Conservation (phyloP, 2,888 invertebrate genomes). For the Lymantria monacha region DNA sequence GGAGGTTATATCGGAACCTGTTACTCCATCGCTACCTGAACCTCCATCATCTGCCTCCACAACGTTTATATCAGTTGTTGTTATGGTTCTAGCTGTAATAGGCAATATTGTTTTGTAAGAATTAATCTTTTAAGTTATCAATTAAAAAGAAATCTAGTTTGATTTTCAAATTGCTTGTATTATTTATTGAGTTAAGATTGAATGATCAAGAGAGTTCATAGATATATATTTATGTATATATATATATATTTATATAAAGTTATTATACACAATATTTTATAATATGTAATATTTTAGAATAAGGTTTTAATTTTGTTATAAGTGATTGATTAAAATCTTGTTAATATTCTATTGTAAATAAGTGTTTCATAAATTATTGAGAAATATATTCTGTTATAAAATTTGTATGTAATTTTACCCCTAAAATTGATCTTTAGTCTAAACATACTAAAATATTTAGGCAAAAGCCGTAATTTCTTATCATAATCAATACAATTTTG, state of each 20-base stretch:
- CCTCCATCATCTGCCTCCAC: constrained; percentile 48
- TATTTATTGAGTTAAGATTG: not conserved
- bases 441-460: no score
- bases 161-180: not conserved
- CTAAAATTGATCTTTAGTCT: no score
- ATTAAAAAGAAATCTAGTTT: not conserved
- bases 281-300: constrained; percentile 9
- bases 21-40: constrained; percentile 47
- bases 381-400: constrained; percentile 1
- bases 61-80: constrained; percentile 42
- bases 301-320: constrained; percentile 15
- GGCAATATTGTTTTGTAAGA: constrained; percentile 47
- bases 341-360: constrained; percentile 38
- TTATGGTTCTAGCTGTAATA: constrained; percentile 40
- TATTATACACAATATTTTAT: not conserved
- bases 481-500: no score
- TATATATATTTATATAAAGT: not conserved
- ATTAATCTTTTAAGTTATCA: not conserved
- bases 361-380: constrained; percentile 35
- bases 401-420: not conserved
- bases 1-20: constrained; percentile 38
- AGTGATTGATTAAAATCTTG: constrained; percentile 22
- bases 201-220: not conserved
- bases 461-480: no score
- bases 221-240: no score